These are phyloP conservation scores for Theretra japonica DNA, from an alignment of 2,888 invertebrate genomes.

Conservation along the genomic window DNA sequence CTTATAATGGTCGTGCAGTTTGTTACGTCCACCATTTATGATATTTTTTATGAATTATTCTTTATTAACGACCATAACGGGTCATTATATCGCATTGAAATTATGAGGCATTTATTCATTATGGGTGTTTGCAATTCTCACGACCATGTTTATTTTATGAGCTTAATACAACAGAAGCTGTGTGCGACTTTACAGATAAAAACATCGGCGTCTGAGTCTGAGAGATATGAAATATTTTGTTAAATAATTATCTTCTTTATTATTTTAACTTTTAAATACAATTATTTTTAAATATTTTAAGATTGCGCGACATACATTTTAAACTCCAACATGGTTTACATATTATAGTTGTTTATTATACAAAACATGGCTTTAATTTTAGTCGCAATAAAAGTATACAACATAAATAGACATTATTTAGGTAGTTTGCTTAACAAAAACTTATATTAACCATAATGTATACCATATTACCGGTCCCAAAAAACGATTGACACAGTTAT, in stretches of 20 bases:
- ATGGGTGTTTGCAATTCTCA: conserved; percentile 80
- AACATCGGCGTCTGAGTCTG: neutral
- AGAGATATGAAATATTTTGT: neutral
- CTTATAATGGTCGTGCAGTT: conserved; percentile 51
- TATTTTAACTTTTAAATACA: too few relatives aligned
- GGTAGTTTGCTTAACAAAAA: too few relatives aligned
- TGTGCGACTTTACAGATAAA: neutral
- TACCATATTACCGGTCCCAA: too few relatives aligned
- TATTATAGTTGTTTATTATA: too few relatives aligned
- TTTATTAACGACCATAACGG: conserved; percentile 77
- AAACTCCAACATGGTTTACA: too few relatives aligned
- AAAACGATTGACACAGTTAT: too few relatives aligned
- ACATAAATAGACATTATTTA: too few relatives aligned
- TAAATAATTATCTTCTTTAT: neutral
- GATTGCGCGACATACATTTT: too few relatives aligned
- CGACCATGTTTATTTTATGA: conserved; percentile 52
- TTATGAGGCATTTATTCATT: conserved; percentile 75
- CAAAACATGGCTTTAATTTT: too few relatives aligned
- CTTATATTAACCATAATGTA: too few relatives aligned
- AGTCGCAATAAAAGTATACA: too few relatives aligned
- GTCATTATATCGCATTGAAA: conserved; percentile 77
- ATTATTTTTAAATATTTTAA: too few relatives aligned
- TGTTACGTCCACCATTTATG: conserved; percentile 78
- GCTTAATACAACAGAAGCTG: conserved; percentile 43
- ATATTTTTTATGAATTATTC: conserved; percentile 76